These are phyloP conservation scores for Acropora tenuis DNA, from an alignment of 64 coral and sea anemone species.

Conservation along the genomic window DNA sequence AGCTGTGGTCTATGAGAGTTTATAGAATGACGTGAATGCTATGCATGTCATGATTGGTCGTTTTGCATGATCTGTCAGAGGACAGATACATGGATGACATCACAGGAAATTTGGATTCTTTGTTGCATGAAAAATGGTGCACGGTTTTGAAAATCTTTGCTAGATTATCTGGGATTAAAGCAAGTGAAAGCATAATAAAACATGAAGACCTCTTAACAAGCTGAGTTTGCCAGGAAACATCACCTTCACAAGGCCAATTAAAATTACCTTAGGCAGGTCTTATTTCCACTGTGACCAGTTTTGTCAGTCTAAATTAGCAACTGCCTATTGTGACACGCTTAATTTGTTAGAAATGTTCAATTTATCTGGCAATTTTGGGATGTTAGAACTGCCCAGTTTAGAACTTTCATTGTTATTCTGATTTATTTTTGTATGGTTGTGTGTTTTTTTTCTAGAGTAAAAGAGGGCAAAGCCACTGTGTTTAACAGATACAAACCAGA, in stretches of 20 bases:
- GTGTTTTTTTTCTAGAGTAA: slow-evolving; percentile 14
- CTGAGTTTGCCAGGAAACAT: background rate
- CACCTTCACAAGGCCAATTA: background rate
- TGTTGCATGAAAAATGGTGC: background rate
- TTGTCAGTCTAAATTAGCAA: background rate
- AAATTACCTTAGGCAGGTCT: background rate
- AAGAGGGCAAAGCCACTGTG: slow-evolving; percentile 2
- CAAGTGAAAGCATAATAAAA: background rate
- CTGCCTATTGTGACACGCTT: background rate
- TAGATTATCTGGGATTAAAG: background rate
- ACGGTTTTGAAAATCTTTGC: background rate
- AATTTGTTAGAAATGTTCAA: background rate
- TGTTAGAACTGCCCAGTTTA: background rate
- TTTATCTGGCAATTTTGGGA: background rate
- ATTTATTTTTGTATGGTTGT: background rate
- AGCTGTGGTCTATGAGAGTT: background rate
- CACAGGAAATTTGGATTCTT: background rate
- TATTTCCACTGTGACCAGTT: background rate
- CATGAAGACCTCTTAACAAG: background rate
- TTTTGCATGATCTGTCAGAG: background rate
- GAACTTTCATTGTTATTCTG: background rate
- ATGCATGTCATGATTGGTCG: background rate
- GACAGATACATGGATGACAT: background rate
- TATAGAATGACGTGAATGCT: background rate
- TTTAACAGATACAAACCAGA: slow-evolving; percentile 28